Evolutionary conservation across 2,888 invertebrate species (phyloP), one percentile per base, ranked within the genome.

Genomic region (Harpagoxenus sublaevis): DNA sequence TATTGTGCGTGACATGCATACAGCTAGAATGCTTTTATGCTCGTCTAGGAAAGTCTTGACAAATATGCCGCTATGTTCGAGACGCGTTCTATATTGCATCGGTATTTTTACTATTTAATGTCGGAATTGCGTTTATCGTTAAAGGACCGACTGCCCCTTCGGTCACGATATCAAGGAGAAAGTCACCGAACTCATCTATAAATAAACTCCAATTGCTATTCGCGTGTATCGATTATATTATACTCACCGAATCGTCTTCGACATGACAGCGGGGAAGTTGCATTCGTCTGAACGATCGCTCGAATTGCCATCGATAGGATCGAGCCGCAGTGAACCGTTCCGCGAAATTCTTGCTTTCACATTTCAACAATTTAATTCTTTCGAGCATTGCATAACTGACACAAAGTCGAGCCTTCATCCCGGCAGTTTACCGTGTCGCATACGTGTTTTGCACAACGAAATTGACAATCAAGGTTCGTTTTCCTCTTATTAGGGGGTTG

Each of bases 101-200:
- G 48, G 1, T 48, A 60, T 73, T 60, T 81, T 62, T 73, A 73
- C 23, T 60, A 60, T 73, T 71, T 73, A 60, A 73, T 57, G 57
- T 60, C 57, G 48, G 48, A 48, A 60, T 73, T 35, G 73, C 60
- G 28, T 35, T 39, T 57, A 12, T 51, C 42, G 78, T 31, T 45
- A 35, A 42, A 60, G 45, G 23, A 79, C 10, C 31, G 53, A 28
- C 39, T 62, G 28, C n/a, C 18, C 35, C 42, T 70, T 71, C 28
- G 8, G 57, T 63, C 84, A 66, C 66, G 79, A 68, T 79, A 78
- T 53, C 70, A 18, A 62, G 62, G 18, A 77, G 77, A 35, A 35
- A 82, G 89, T 88, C 91, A 86, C 71, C 77, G 89, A 90, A 89
- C 90, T 70, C 79, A 45, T 57, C 84, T 88, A 90, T 88, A 87